A percentile compares a stretch with the other conserved stretches of the same genome.
These are phyloP conservation scores for Umimayanthus chanpuru DNA, from an alignment of 92 coral and sea anemone genomes.

Conservation along the genomic window DNA sequence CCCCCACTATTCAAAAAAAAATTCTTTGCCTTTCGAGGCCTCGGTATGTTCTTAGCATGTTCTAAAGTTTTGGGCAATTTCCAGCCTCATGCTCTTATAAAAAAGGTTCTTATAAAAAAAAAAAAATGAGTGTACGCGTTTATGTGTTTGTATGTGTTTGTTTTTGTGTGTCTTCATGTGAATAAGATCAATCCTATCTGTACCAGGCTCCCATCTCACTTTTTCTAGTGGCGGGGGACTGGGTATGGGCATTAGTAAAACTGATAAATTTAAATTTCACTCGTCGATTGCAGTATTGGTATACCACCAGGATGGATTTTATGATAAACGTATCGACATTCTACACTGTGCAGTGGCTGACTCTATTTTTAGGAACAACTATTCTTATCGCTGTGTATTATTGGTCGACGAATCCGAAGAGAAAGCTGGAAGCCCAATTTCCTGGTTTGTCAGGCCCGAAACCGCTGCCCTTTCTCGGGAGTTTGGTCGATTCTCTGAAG, in stretches of 20 bases:
- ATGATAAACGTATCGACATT: background rate
- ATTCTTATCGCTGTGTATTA: too few relatives aligned
- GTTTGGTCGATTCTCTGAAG: slow-evolving; percentile 34
- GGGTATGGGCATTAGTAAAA: background rate
- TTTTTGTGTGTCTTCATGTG: background rate
- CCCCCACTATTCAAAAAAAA: too few relatives aligned
- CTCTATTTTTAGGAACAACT: background rate
- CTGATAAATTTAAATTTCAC: background rate
- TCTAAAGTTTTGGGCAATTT: too few relatives aligned
- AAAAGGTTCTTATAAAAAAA: too few relatives aligned
- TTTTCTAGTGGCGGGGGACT: background rate
- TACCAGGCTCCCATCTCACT: background rate
- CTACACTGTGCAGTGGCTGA: background rate
- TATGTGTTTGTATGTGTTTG: background rate
- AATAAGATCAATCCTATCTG: too few relatives aligned
- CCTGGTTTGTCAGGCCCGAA: slow-evolving; percentile 64
- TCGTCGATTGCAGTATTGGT: background rate
- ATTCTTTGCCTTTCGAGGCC: too few relatives aligned
- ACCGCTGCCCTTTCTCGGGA: slow-evolving; percentile 63
- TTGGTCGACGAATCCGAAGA: background rate
- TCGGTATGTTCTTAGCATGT: too few relatives aligned
- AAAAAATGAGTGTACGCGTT: too few relatives aligned
- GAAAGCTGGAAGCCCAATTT: slow-evolving; percentile 45
- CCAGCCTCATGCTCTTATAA: too few relatives aligned
- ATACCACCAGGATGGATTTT: background rate